Base-by-base conservation (phyloP, 2,797 vertebrate genomes). In the Enteromius fasciolatus region DNA sequence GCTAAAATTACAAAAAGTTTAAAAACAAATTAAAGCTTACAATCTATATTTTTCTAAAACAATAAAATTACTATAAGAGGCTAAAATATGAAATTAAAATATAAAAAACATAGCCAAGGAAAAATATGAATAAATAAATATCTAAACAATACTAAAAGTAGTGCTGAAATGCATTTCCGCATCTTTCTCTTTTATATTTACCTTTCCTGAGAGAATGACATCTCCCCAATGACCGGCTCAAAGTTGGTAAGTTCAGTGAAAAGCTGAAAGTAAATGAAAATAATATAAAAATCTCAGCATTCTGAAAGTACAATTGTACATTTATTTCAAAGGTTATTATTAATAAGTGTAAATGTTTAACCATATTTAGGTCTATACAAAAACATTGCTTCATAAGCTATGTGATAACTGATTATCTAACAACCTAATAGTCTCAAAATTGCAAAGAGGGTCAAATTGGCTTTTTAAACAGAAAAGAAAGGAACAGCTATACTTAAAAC, bases 221-320 rank as follows among this genome's bases (percentile, higher is more conserved):
- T 83, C 70, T 93, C 89, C 0, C 91, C 91, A 54, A 87, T 17
- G 25, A 92, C 89, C 0, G 96, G 95, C 83, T 99, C 98, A 67
- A 97, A 95, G 86, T 88, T 94, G n/a, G 94, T 94, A 88, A 99
- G 90, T 72, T 94, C 93, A 80, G 92, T 92, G 79, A 98, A 97
- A 83, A 96, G 86, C 97, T 99, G 88, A 57, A 41, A 1, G 59
- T 63, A 17, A 36, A 20, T n/a, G 0, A 12, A 68, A 36, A 59
- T 20, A 50, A 7, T 10, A 54, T 3, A 66, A 28, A 8, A 36
- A 64, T 33, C 18, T 80, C 67, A 14, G 31, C 15, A 41, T 48
- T 11, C 2, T 54, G 50, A 31, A 46, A 64, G 23, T 12, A 31
- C 28, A 46, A 31, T 10, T 11, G 4, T 28, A 76, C 31, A n/a